phyloP scores from a whole-genome alignment of 2,113 vertebrate genomes.

The Platichthys flesus region DNA sequence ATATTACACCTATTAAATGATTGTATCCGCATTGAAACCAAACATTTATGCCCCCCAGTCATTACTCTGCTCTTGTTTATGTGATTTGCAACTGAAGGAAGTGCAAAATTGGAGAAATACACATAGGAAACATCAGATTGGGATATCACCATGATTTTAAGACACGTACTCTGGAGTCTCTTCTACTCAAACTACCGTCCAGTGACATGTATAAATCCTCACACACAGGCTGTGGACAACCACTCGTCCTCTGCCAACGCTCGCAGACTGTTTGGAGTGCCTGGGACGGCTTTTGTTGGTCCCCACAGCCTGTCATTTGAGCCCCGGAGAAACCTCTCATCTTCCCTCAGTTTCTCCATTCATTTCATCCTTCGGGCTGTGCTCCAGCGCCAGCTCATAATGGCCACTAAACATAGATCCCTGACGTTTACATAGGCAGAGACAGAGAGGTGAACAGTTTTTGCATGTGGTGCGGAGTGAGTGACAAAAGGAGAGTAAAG shows the following conservation, averaged over 20 bases:
- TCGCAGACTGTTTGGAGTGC: conserved; percentile 31
- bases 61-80: no score
- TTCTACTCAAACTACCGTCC: neutral
- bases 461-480: conserved; percentile 28
- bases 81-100: no score
- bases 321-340: conserved; percentile 52
- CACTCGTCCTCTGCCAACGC: conserved; percentile 1
- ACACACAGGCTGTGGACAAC: conserved; percentile 18
- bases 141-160: no score
- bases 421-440: conserved; percentile 39
- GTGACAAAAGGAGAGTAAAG: conserved; percentile 5
- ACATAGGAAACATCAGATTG: neutral
- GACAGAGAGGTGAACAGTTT: conserved; percentile 18
- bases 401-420: conserved; percentile 54
- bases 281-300: conserved; percentile 44
- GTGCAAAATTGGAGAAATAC: no score
- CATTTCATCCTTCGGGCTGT: conserved; percentile 40
- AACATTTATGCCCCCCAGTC: no score
- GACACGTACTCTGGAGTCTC: no score
- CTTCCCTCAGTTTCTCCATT: conserved; percentile 41
- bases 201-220: conserved; percentile 9
- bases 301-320: conserved; percentile 63
- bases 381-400: conserved; percentile 46
- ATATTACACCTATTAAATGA: neutral
- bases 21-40: no score